Conservation (phyloP, 1,140 invertebrate species). For the Drosophila saltans region DNA sequence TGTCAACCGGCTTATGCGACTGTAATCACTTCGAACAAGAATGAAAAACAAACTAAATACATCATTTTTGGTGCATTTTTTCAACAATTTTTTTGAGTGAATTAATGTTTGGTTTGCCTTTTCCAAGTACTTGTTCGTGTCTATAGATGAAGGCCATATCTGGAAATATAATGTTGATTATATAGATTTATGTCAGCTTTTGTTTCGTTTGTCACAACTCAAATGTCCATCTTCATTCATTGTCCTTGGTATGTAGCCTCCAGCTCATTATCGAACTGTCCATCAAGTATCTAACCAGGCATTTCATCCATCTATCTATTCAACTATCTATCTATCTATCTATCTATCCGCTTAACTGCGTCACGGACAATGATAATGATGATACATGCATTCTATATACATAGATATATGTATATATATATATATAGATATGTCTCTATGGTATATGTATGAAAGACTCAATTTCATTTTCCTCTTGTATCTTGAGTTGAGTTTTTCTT, state of each 20-base stretch:
- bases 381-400: conserved; percentile 39
- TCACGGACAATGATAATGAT: conserved; percentile 44
- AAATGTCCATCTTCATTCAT: conserved; percentile 5
- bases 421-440: too few species aligned
- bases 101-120: too few species aligned
- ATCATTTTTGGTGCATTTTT: too few species aligned
- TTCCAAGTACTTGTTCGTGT: too few species aligned
- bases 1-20: too few species aligned
- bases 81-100: too few species aligned
- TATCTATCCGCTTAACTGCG: conserved; percentile 60
- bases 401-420: background rate
- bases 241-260: background rate
- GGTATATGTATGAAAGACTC: background rate
- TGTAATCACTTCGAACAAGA: too few species aligned
- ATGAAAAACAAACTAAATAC: too few species aligned
- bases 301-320: conserved; percentile 37
- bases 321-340: conserved; percentile 67
- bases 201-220: conserved; percentile 1
- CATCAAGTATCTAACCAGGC: conserved; percentile 24
- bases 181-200: conserved; percentile 12
- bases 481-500: conserved; percentile 20
- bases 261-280: conserved; percentile 26
- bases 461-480: conserved; percentile 12
- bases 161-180: background rate
- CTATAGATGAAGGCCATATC: too few species aligned